These are phyloP conservation scores for Sturmia bella DNA, from an alignment of 2,888 invertebrate species.

Conservation along the genomic window DNA sequence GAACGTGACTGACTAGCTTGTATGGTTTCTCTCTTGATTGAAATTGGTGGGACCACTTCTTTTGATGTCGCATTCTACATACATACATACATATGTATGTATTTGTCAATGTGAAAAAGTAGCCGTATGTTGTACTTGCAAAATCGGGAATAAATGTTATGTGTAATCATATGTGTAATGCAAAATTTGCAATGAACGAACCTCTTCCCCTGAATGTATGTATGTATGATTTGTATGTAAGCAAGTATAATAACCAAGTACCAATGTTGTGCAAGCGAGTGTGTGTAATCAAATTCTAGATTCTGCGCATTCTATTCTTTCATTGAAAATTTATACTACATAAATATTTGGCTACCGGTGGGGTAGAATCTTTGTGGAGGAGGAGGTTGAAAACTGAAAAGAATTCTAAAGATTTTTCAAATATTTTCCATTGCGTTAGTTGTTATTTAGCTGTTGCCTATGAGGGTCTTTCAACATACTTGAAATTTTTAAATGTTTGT, in stretches of 20 bases:
- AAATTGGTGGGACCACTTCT: slow-evolving; percentile 38
- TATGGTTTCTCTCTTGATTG: slow-evolving; percentile 34
- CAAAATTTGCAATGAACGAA: neutral
- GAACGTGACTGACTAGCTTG: slow-evolving; percentile 2
- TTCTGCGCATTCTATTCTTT: slow-evolving; percentile 58
- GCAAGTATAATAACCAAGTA: slow-evolving; percentile 6
- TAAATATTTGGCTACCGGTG: neutral
- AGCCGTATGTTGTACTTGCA: slow-evolving; percentile 63
- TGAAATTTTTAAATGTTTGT: slow-evolving; percentile 51
- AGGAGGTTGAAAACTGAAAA: slow-evolving; percentile 11
- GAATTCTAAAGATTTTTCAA: slow-evolving; percentile 46
- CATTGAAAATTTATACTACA: neutral
- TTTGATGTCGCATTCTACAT: no score
- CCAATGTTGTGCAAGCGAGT: slow-evolving; percentile 4
- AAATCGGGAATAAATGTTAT: slow-evolving; percentile 42
- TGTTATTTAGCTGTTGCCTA: neutral
- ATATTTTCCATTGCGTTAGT: slow-evolving; percentile 23
- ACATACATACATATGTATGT: no score
- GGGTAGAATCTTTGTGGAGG: neutral
- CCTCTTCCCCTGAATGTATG: no score
- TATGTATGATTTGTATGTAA: no score
- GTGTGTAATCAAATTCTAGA: slow-evolving; percentile 35
- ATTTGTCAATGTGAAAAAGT: slow-evolving; percentile 59
- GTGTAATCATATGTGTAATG: slow-evolving; percentile 39
- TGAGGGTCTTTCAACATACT: slow-evolving; percentile 60